Evolutionary conservation across 2,113 vertebrate genomes (phyloP).

Genomic region (Dendrocopos noguchii): DNA sequence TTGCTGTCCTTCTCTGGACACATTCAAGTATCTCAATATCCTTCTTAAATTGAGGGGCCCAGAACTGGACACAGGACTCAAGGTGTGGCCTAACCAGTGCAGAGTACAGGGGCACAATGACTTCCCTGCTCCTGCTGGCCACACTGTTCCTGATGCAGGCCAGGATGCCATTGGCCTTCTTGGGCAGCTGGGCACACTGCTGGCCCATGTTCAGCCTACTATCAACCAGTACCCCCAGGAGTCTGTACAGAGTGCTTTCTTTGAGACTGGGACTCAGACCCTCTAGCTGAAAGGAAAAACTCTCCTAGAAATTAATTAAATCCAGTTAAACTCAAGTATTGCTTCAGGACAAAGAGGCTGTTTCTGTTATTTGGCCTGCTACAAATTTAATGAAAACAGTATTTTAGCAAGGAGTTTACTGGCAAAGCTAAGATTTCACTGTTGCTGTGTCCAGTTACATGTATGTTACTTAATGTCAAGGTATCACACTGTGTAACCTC

Average conservation of each 20-base stretch:
- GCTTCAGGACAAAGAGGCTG: not conserved
- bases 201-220: too few species aligned
- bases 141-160: too few species aligned
- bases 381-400: not conserved
- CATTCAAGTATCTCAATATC: too few species aligned
- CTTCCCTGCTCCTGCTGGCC: too few species aligned
- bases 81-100: too few species aligned
- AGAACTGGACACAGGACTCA: too few species aligned
- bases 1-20: not conserved
- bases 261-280: not conserved
- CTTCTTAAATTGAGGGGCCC: too few species aligned
- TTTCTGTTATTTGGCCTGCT: not conserved
- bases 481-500: not conserved
- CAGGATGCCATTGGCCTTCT: too few species aligned
- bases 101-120: too few species aligned
- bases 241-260: not conserved
- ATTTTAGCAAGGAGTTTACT: not conserved
- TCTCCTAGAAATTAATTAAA: not conserved
- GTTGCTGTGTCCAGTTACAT: not conserved
- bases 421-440: not conserved
- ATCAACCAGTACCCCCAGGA: not conserved
- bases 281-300: not conserved
- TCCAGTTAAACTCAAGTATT: not conserved
- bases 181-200: too few species aligned
- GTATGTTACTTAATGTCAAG: not conserved